Base-by-base conservation (phyloP, 2,888 invertebrate genomes). In the Drosophila bunnanda region DNA sequence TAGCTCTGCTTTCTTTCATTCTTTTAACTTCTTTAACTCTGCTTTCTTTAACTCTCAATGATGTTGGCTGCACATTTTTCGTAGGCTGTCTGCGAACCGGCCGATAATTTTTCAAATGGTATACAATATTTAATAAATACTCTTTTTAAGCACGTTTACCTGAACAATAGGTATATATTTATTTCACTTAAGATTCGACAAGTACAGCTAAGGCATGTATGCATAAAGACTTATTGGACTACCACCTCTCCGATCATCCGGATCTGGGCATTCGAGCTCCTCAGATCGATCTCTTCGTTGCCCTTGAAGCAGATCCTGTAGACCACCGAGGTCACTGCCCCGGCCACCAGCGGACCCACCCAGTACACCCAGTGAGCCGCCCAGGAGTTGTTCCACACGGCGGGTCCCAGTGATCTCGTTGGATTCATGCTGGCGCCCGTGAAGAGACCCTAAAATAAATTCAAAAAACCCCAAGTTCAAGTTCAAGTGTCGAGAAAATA, bases 351-450 rank as follows among this genome's bases (percentile, higher is more conserved):
- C 0, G 96, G 96, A 46, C 95, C 95, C 9, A 94, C 91, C 95
- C 96, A 96, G 83, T 94, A 96, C 0, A 95, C 78, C 96, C 96
- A 96, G 72, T 96, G 96, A 44, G 93, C 80, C 0, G 91, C 76
- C 95, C 96, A 96, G 17, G 93, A 93, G 7, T 94, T 94, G 32
- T 95, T 95, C 93, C 95, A 94, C 0, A 96, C 76, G 0, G 96
- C 96, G 0, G 96, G 96, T 0, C 93, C 96, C 22, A 96, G 93
- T 1, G 94, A 93, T 62, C 96, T 93, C 0, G 94, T 95, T 0
- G 96, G 96, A 87, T 96, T 96, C 94, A 96, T 94, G 84, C 95
- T 94, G 30, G 94, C 94, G 0, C 95, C 95, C 0, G 96, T 96
- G 5, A 89, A 78, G 0, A 77, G 68, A 22, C 89, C 89, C 88